Evolutionary conservation across 1,140 invertebrate species (phyloP), one percentile per base, ranked within the genome.

Genomic region (Condylostylus longicornis): DNA sequence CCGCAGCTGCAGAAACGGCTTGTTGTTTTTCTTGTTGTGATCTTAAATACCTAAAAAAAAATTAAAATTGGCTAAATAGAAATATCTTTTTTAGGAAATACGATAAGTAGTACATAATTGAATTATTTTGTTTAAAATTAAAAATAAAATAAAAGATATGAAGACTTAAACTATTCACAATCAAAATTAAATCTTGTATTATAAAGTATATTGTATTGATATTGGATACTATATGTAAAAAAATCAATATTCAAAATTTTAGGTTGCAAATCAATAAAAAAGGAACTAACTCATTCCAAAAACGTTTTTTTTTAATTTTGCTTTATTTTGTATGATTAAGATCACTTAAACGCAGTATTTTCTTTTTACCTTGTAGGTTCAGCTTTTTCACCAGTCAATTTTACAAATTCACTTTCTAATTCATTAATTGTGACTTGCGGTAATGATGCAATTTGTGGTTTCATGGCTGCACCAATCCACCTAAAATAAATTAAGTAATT

Each of bases 351-450:
- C n/a, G n/a, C n/a, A n/a, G n/a, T n/a, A n/a, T n/a, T n/a, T n/a
- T n/a, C n/a, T n/a, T n/a, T n/a, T 10, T 2, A 57, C 54, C 54
- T 57, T 7, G 67, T 72, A 19, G 87, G 86, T 27, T 70, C 56
- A 2, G 77, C 74, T 48, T 81, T 86, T 41, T 75, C 72, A 5
- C 73, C 70, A 27, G 68, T 69, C 1, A 82, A 49, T 51, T 86
- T 83, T 31, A 69, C 67, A 40, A 97, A 96, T 55, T 94, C 86
- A 12, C 75, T 70, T 49, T 94, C 80, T 7, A 98, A 54, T 62
- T 96, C 91, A 35, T 82, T 71, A 14, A 94, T 63, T 56, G 91
- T 82, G 2, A 95, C 77, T 8, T 89, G 82, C 58, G 96, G 93
- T 7, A 97, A 64, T 35, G 74, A 72, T 14, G 75, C 71, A 33